Evolutionary conservation across 1,140 invertebrate genomes (phyloP), one percentile per base, ranked within the genome.

Genomic region (Drosophila mauritiana): DNA sequence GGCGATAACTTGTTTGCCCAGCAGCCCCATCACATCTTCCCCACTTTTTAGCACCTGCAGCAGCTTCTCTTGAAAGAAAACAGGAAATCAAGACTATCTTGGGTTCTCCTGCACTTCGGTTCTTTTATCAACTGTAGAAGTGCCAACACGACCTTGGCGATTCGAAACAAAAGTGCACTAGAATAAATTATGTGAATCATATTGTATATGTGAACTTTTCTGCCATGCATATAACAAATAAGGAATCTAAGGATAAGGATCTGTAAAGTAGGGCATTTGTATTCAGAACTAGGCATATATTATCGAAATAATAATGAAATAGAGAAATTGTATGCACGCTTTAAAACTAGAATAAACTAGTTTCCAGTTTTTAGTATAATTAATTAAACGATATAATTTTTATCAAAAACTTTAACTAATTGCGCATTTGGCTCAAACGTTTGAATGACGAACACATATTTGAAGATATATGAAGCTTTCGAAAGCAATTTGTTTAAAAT

Each of bases 1-100:
- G 34, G 36, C 40, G 3, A 67, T 43, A 57, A 57, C 69, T 85
- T 62, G 83, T 84, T 84, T 84, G 46, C 22, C 37, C 37, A 67
- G 39, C 46, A 56, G 37, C 25, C 25, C 4, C 22, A 43, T n/a
- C 7, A 8, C 31, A 31, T 8, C 31, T 31, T 31, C 39, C 15
- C 43, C 43, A 36, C 13, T 64, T 17, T 20, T 11, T 36, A 17
- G 8, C 62, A 64, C 62, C 56, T 62, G 62, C 62, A 46, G 40
- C 42, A 64, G 15, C 20, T 45, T 7, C 15, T 37, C 15, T 27
- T 12, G 27, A 15, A 36, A 46, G 17, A 40, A 25, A 25, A 45
- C 56, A 22, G 56, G 61, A 62, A 64, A 42, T 39, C 10, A 43
- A 36, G 17, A 5, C 10, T 11, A n/a, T 17, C 17, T 43, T 43